These are phyloP conservation scores for Thymelicus sylvestris DNA, from an alignment of 2,888 invertebrate species.

Conservation along the genomic window DNA sequence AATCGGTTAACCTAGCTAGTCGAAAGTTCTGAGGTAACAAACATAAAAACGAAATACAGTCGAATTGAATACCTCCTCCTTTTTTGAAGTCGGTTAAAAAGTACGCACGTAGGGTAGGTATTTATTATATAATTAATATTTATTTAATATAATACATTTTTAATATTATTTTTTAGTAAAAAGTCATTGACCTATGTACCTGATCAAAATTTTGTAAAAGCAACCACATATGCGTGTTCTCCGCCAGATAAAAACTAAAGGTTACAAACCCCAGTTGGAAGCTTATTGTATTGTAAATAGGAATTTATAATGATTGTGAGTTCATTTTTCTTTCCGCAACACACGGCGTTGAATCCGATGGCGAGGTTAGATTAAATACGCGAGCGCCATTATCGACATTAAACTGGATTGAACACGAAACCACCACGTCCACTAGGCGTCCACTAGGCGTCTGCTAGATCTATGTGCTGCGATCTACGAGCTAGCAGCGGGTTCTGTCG, in stretches of 20 bases:
- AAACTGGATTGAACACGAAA: conserved; percentile 36
- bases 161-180: too few species aligned
- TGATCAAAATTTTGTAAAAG: too few species aligned
- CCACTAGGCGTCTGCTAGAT: conserved; percentile 4
- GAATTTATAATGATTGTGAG: background rate
- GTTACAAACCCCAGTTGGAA: background rate
- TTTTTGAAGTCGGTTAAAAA: too few species aligned
- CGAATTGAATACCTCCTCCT: too few species aligned
- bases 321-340: conserved; percentile 10
- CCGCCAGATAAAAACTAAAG: background rate
- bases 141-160: too few species aligned
- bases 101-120: too few species aligned
- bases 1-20: too few species aligned
- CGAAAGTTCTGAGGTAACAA: too few species aligned
- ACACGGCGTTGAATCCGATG: conserved; percentile 22
- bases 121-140: too few species aligned
- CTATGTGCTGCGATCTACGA: background rate
- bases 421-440: conserved; percentile 4
- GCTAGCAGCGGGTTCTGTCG: conserved; percentile 6
- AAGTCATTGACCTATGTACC: too few species aligned
- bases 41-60: too few species aligned
- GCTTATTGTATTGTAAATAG: conserved; percentile 1
- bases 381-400: conserved; percentile 39
- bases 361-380: conserved; percentile 25
- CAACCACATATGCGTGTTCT: background rate